These are phyloP conservation scores for Gambelia wislizenii DNA, from an alignment of 2,797 vertebrate species.

Conservation along the genomic window DNA sequence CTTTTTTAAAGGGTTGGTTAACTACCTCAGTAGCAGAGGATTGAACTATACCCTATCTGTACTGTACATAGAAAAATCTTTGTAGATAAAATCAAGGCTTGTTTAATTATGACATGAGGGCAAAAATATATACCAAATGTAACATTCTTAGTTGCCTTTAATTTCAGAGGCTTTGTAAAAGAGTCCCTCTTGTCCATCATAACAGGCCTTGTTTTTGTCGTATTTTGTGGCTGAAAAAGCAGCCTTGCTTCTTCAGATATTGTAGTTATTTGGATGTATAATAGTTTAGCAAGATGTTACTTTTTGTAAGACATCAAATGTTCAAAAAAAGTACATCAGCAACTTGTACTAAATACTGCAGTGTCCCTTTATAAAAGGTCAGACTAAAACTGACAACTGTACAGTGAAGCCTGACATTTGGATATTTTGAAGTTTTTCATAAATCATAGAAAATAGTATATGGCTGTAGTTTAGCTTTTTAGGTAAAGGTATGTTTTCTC, in stretches of 20 bases:
- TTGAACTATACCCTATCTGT: conserved; percentile 99
- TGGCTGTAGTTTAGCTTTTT: conserved; percentile 87
- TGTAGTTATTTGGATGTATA: conserved; percentile 99
- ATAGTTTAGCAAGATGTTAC: conserved; percentile 99
- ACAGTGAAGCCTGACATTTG: conserved; percentile 85
- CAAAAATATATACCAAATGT: conserved; percentile 98
- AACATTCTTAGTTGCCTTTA: conserved; percentile 98
- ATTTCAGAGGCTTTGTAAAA: conserved; percentile 96
- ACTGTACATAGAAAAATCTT: conserved; percentile 99
- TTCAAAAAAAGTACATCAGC: conserved; percentile 94
- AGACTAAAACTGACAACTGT: conserved; percentile 84
- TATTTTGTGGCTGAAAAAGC: conserved; percentile 99
- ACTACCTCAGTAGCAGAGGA: conserved; percentile 99
- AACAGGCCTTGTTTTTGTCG: conserved; percentile 99
- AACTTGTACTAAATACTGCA: conserved; percentile 99
- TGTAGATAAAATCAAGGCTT: conserved; percentile 99
- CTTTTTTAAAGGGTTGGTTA: conserved; percentile 99
- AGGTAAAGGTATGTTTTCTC: conserved; percentile 85
- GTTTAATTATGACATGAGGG: conserved; percentile 99
- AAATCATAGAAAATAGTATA: conserved; percentile 86
- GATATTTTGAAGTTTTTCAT: conserved; percentile 87
- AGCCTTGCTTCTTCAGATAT: conserved; percentile 99
- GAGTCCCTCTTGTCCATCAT: conserved; percentile 96
- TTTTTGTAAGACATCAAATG: conserved; percentile 99
- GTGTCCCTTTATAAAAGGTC: conserved; percentile 97